These are phyloP conservation scores for Pegoplata infirma DNA, from an alignment of 2,888 invertebrate genomes.

Conservation along the genomic window DNA sequence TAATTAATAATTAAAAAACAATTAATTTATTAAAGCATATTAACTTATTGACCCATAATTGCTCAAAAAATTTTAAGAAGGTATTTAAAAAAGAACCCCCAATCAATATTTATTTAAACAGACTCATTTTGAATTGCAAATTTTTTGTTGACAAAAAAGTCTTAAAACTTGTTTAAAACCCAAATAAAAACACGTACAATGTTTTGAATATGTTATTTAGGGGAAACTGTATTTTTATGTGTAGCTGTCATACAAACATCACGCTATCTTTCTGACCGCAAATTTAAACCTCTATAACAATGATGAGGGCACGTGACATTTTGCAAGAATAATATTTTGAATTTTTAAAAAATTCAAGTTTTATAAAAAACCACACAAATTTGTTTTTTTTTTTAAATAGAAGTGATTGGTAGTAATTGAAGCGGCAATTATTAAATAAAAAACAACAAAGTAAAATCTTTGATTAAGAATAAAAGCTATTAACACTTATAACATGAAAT, in stretches of 20 bases:
- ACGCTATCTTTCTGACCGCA: not conserved
- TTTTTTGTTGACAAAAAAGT: not conserved
- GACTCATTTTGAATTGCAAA: not conserved
- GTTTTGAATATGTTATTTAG: not conserved
- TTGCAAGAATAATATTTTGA: conserved; percentile 34
- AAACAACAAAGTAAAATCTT: not conserved
- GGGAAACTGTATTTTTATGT: no score
- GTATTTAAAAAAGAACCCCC: not conserved
- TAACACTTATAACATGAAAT: not conserved
- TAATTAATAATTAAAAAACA: not conserved
- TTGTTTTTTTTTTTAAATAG: not conserved
- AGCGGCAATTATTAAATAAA: conserved; percentile 31
- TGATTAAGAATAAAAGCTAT: not conserved
- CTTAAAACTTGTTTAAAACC: not conserved
- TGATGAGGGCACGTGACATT: conserved; percentile 50
- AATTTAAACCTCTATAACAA: not conserved
- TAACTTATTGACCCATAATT: not conserved
- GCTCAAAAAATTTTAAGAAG: no score
- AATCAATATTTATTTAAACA: not conserved
- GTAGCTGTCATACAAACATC: not conserved
- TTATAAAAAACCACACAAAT: not conserved
- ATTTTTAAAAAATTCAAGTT: conserved; percentile 25
- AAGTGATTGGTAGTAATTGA: conserved; percentile 21
- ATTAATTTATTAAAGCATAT: not conserved
- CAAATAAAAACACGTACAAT: not conserved